Evolutionary conservation across 1,140 invertebrate genomes (phyloP).

Genomic region (Cyclina sinensis): DNA sequence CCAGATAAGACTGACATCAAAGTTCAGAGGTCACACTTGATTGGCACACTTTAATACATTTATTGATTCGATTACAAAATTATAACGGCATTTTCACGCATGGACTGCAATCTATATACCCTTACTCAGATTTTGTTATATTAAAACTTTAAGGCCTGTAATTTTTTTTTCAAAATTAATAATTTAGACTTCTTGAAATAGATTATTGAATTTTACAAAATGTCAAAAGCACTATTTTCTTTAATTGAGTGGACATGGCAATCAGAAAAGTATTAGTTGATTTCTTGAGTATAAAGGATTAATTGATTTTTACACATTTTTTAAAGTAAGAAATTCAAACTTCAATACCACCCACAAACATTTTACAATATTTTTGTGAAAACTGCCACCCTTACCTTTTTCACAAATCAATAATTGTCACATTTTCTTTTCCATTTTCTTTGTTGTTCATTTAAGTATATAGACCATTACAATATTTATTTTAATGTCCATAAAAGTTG

Average conservation of each 20-base stretch:
- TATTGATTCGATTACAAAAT: slow-evolving; percentile 6
- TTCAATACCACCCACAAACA: not conserved
- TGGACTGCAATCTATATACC: not conserved
- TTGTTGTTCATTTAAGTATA: not conserved
- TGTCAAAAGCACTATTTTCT: not conserved
- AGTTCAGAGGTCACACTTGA: slow-evolving; percentile 11
- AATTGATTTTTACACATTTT: not conserved
- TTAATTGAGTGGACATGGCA: not conserved
- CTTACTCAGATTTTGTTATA: too few species aligned
- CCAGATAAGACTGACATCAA: not conserved
- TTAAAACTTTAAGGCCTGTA: not conserved
- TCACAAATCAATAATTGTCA: not conserved
- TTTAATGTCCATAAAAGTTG: not conserved
- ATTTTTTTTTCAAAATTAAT: too few species aligned
- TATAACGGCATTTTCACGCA: slow-evolving; percentile 4
- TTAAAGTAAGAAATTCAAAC: not conserved
- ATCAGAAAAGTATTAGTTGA: not conserved
- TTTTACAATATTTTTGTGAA: not conserved
- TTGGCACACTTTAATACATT: slow-evolving; percentile 10
- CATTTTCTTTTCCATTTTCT: not conserved
- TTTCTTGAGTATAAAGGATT: not conserved
- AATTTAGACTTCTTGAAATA: not conserved
- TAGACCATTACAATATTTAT: not conserved
- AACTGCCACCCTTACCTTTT: not conserved
- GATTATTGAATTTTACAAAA: not conserved